Evolutionary conservation across 2,797 vertebrate species (phyloP), one percentile per base, ranked within the genome.

Genomic region (Etheostoma perlongum): DNA sequence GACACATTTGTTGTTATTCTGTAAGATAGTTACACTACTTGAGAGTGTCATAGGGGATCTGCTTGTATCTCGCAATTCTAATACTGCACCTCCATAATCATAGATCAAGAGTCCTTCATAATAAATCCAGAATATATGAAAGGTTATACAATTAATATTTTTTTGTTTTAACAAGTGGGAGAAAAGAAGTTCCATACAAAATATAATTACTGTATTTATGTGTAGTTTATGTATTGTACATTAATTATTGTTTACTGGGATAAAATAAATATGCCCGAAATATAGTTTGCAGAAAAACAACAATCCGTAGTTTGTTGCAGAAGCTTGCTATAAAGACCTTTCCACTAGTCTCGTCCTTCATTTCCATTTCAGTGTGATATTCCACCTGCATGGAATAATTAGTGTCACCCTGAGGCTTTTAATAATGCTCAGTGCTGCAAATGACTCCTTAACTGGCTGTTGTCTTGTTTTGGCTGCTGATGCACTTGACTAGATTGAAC

Each of bases 241-340:
- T 11, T 12, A 44, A 48, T 40, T 30, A 52, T 0, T 52, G 4
- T 36, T 55, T 52, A 18, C 19, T 40, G 21, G 15, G 3, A 54
- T 44, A 6, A 47, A 46, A 2, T 55, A 14, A 51, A 13, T 49
- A 25, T 57, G 4, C 6, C 27, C 19, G 14, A 12, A 48, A 67
- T 13, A 51, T 25, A 7, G 4, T n/a, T 71, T 68, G 1, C 15
- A 60, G 40, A 67, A 68, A 60, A 71, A 61, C 23, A 65, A 33
- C 27, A 4, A 21, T 65, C 6, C 52, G 79, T 86, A 61, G 87
- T 86, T 88, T 85, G 86, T 87, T 74, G 67, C 85, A 91, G 91
- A 73, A 92, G 86, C 93, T 94, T 95, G 95, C 93, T 92, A 73
- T 84, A 65, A 92, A 94, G 84, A 91, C 88, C 49, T 79, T 76